A percentile compares a stretch with the other conserved stretches of the same genome.
Evolutionary conservation across 2,797 vertebrate genomes (phyloP).

Genomic region (Taenioides sp.): DNA sequence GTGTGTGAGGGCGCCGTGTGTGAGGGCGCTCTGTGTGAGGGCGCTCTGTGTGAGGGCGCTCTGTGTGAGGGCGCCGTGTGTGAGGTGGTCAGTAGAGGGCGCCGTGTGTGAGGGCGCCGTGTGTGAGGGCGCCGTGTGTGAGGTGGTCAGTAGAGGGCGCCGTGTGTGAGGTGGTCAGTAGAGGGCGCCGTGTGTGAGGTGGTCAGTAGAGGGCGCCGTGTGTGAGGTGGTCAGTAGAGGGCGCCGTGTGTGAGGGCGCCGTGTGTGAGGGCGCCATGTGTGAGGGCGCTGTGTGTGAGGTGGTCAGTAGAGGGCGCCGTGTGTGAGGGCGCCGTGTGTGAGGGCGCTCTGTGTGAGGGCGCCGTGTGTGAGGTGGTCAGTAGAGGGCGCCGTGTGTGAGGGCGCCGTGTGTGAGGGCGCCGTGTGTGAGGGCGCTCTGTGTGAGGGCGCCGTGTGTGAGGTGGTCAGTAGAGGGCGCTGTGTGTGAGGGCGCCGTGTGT

Average conservation of each 20-base stretch:
- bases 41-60: conserved; percentile 79
- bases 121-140: conserved; percentile 80
- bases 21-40: no score
- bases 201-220: conserved; percentile 79
- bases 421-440: conserved; percentile 85
- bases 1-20: no score
- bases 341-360: conserved; percentile 83
- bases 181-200: conserved; percentile 77
- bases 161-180: no score
- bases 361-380: no score
- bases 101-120: no score
- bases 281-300: conserved; percentile 82
- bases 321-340: conserved; percentile 83
- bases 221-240: conserved; percentile 77
- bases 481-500: conserved; percentile 84
- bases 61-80: conserved; percentile 83
- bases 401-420: conserved; percentile 72
- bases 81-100: conserved; percentile 69
- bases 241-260: conserved; percentile 80
- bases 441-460: conserved; percentile 81
- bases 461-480: conserved; percentile 69
- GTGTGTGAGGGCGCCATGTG: conserved; percentile 82
- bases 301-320: conserved; percentile 77
- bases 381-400: conserved; percentile 76
- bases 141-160: no score